Base-by-base conservation (phyloP, 64 coral and sea anemone species). In the Acropora yongei region DNA sequence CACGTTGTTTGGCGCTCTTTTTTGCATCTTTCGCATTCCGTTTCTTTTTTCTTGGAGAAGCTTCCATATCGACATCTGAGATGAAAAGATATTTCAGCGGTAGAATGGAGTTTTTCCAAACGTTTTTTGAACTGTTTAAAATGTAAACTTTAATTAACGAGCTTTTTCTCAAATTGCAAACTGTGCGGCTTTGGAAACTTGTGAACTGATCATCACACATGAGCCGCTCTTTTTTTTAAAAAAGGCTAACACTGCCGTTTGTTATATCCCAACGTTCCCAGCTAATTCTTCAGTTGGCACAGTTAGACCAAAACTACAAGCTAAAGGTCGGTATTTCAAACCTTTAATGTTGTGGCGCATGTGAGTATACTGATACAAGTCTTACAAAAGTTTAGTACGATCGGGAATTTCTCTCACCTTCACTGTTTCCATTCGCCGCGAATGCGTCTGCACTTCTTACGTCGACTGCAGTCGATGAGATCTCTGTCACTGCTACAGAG, bases 1-100 rank as follows among this genome's bases (percentile, higher is more conserved):
- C 63, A 42, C 53, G 66, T 30, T 13, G 83, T 86, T 86, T 67
- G 83, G 83, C 41, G 63, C 57, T 72, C 83, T 69, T 86, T 86
- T 86, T 86, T 20, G 41, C 12, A 71, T 49, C 61, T 86, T 86
- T 86, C 6, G n/a, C 44, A 13, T 12, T 42, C 73, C 41, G 39
- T 42, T 75, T 75, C 73, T 47, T 75, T 75, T 75, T 75, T 75
- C 41, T 75, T 3, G 73, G 71, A 43, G 30, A 75, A 75, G 42
- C 73, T 43, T 75, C 73, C 73, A 13, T 43, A 75, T 74, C 40
- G 8, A 43, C 73, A 75, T 12, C 73, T 75, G 73, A 42, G 39
- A 75, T 75, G 73, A 42, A 75, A 75, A 44, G 8, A 10, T 44
- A 42, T 44, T 44, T 44, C 73, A 44, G 41, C 0, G 12, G 42